These are phyloP conservation scores for Fabriciana adippe DNA, from an alignment of 2,888 invertebrate genomes.

Conservation along the genomic window DNA sequence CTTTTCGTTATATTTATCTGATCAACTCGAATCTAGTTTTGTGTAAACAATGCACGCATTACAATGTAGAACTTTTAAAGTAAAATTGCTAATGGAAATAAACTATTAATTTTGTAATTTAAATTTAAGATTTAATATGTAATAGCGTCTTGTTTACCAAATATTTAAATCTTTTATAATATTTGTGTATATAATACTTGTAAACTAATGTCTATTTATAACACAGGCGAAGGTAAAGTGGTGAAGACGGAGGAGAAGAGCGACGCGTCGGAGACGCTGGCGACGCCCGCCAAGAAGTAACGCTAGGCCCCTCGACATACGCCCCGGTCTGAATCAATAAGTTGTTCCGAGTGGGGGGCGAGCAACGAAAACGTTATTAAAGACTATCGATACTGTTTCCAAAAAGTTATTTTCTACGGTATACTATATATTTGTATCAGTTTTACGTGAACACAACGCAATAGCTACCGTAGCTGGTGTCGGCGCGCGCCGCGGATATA, in stretches of 20 bases:
- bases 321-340: background rate
- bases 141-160: background rate
- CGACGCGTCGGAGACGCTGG: constrained; percentile 63
- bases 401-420: constrained; percentile 36
- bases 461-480: background rate
- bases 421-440: constrained; percentile 33
- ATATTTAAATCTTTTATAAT: too few species aligned
- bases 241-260: constrained; percentile 77
- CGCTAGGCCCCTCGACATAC: background rate
- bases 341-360: background rate
- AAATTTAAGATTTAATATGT: background rate
- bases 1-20: too few species aligned
- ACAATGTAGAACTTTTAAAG: too few species aligned
- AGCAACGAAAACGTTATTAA: background rate
- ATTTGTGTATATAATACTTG: background rate
- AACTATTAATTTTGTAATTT: too few species aligned
- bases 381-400: constrained; percentile 24
- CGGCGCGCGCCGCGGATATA: constrained; percentile 20
- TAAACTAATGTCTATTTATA: constrained; percentile 21
- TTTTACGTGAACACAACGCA: constrained; percentile 19
- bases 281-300: constrained; percentile 58
- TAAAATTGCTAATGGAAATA: too few species aligned
- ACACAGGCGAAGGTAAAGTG: constrained; percentile 75
- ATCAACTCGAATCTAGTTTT: too few species aligned
- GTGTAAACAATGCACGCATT: too few species aligned